phyloP scores from a whole-genome alignment of 2,797 vertebrate genomes.

The Hapalemur alaotrensis region DNA sequence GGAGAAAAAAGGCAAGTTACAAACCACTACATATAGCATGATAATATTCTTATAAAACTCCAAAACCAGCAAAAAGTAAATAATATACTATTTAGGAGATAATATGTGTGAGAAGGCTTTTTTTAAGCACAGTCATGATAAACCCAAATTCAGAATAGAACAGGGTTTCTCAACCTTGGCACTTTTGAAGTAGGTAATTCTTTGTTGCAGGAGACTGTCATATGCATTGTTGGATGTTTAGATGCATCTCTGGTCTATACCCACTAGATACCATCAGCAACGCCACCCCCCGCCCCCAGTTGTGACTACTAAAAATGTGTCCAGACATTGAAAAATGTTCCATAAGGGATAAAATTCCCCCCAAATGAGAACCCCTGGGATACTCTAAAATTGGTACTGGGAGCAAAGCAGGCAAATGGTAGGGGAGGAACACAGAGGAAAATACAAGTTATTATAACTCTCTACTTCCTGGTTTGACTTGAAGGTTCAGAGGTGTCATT shows the following conservation, averaged over 20 bases:
- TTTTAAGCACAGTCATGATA: neutral
- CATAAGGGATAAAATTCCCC: neutral
- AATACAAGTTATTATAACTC: neutral
- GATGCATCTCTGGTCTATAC: neutral
- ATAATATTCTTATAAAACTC: neutral
- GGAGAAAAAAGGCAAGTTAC: neutral
- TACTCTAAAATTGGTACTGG: neutral
- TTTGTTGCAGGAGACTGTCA: neutral
- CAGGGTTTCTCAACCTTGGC: neutral
- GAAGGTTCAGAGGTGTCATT: neutral
- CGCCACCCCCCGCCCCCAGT: accelerated
- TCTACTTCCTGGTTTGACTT: neutral
- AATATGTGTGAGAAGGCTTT: neutral
- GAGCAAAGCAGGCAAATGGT: neutral
- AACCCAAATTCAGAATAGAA: neutral
- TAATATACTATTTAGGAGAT: neutral
- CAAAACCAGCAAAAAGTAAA: neutral
- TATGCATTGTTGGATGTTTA: neutral
- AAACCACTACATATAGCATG: neutral
- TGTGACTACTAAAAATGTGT: neutral
- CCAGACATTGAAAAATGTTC: neutral
- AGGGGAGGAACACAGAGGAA: neutral
- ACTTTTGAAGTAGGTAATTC: neutral
- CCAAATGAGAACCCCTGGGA: neutral
- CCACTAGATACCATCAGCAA: neutral